Evolutionary conservation across 2,797 vertebrate genomes (phyloP).

Genomic region (Nothura maculosa): DNA sequence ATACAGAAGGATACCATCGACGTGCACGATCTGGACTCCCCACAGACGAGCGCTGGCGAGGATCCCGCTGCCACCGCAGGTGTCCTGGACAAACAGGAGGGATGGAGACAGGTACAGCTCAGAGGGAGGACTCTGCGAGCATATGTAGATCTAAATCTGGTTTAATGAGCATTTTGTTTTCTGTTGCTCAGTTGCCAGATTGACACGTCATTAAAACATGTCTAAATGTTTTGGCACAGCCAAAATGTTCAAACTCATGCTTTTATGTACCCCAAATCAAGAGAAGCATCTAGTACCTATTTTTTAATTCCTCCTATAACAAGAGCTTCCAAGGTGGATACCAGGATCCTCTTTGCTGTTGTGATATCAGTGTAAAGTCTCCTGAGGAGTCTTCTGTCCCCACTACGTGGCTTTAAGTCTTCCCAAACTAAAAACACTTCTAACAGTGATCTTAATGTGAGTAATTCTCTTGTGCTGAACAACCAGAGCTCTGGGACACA

Average conservation of each 20-base stretch:
- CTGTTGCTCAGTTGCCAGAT: background rate
- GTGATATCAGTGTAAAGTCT: background rate
- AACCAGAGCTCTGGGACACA: background rate
- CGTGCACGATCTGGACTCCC: conserved; percentile 89
- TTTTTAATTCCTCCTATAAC: background rate
- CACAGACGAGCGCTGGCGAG: conserved; percentile 86
- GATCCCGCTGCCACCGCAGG: conserved; percentile 80
- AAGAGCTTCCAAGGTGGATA: background rate
- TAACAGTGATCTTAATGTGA: background rate
- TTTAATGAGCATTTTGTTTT: background rate
- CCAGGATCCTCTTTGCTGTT: background rate
- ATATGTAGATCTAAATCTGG: background rate
- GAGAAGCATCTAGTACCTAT: background rate
- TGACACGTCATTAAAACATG: fast-evolving
- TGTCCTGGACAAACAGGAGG: conserved; percentile 79
- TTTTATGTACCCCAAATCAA: background rate
- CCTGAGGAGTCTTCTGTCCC: background rate
- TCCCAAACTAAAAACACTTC: background rate
- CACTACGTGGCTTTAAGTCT: background rate
- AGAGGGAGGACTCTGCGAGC: background rate
- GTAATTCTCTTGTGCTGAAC: background rate
- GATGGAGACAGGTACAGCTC: background rate
- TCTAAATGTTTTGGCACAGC: background rate
- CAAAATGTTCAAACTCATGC: background rate
- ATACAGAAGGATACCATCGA: conserved; percentile 87